phyloP scores from a whole-genome alignment of 1,140 invertebrate species.

The Leptinotarsa defecta region DNA sequence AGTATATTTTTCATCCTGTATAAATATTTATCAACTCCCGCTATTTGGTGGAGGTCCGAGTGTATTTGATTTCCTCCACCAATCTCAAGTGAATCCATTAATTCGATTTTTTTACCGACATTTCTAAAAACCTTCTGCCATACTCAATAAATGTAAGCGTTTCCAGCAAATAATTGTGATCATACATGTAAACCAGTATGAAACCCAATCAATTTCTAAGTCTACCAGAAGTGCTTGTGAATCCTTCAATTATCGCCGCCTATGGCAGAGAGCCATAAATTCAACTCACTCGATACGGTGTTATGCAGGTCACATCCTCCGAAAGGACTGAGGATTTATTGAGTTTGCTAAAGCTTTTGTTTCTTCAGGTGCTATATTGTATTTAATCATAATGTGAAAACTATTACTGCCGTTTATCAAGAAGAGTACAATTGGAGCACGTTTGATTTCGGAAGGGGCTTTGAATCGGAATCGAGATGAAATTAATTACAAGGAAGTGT shows the following conservation, averaged over 20 bases:
- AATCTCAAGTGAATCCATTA: no score
- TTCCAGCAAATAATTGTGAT: no score
- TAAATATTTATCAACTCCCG: no score
- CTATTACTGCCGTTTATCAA: conserved; percentile 17
- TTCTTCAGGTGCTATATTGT: conserved; percentile 22
- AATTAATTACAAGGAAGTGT: not conserved
- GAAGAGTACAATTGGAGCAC: not conserved
- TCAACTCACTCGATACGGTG: conserved; percentile 14
- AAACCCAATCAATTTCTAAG: no score
- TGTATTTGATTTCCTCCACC: no score
- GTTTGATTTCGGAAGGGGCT: not conserved
- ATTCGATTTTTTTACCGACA: no score
- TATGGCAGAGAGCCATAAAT: conserved; percentile 11
- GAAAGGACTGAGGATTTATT: conserved; percentile 24
- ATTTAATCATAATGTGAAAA: conserved; percentile 17
- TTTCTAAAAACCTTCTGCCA: no score
- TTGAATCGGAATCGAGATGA: not conserved
- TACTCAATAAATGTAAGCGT: no score
- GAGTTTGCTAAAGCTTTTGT: conserved; percentile 12
- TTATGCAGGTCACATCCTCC: conserved; percentile 25
- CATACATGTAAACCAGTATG: no score
- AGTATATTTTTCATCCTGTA: no score
- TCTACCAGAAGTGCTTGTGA: no score
- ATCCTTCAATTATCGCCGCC: not conserved
- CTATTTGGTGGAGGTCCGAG: no score